phyloP scores from a whole-genome alignment of 2,113 vertebrate genomes.

The Oophaga pumilio region DNA sequence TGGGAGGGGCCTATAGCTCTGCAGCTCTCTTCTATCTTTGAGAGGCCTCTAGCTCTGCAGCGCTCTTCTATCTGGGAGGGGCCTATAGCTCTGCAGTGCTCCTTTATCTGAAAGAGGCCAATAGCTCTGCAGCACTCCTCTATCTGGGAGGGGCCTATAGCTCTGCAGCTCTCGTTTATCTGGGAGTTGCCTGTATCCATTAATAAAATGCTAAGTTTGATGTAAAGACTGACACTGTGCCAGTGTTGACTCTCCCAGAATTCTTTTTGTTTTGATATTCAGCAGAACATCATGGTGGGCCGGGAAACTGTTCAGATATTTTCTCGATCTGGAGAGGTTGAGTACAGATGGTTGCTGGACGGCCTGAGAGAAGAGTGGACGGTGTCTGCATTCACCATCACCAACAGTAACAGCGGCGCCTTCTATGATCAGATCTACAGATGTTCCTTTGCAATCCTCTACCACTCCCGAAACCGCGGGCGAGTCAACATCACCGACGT shows the following conservation, averaged over 20 bases:
- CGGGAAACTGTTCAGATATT: not conserved
- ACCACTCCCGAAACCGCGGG: slow-evolving; percentile 20
- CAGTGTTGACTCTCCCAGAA: no score
- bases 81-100: no score
- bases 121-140: no score
- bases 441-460: not conserved
- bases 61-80: no score
- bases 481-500: slow-evolving; percentile 27
- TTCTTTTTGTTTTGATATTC: not conserved
- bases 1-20: no score
- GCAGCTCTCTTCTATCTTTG: no score
- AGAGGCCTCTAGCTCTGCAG: no score
- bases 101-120: no score
- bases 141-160: no score
- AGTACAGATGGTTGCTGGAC: not conserved
- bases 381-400: not conserved
- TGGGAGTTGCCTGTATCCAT: no score
- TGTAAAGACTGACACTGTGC: not conserved
- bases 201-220: not conserved
- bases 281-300: not conserved
- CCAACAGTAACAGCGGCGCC: not conserved
- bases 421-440: not conserved
- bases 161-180: no score
- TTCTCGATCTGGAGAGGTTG: not conserved
- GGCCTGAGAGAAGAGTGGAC: not conserved